Evolutionary conservation across 2,113 vertebrate genomes (phyloP).

Genomic region (Bujurquina vittata): DNA sequence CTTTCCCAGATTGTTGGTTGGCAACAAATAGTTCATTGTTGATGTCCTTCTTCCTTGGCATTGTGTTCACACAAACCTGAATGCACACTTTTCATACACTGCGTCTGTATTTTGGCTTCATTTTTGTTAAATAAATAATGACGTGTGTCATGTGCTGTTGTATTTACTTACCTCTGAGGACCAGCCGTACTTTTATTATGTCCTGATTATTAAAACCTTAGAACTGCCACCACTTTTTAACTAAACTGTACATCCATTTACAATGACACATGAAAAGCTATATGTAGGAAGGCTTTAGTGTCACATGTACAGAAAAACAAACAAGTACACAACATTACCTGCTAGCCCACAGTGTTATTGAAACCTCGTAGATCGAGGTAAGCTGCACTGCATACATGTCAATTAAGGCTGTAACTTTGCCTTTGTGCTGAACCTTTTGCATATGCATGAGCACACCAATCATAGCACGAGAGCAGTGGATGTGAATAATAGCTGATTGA

Average conservation of each 20-base stretch:
- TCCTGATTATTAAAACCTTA: background rate
- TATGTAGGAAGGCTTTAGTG: background rate
- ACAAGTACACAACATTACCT: background rate
- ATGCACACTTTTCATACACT: background rate
- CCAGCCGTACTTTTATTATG: background rate
- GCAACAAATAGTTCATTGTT: background rate
- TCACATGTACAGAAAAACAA: background rate
- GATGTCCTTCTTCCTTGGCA: background rate
- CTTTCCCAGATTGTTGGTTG: background rate
- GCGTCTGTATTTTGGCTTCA: background rate
- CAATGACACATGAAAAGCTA: background rate
- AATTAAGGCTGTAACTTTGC: conserved; percentile 11
- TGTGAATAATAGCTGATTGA: conserved; percentile 47
- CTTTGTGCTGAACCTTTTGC: conserved; percentile 27
- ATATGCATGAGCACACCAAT: conserved; percentile 49
- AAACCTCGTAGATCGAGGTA: background rate
- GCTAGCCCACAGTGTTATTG: background rate
- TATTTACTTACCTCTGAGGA: fast-evolving
- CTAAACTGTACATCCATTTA: background rate
- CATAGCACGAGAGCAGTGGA: conserved; percentile 13
- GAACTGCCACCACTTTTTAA: background rate
- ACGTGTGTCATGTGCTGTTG: background rate
- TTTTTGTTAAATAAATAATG: background rate
- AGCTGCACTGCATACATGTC: background rate
- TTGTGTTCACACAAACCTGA: background rate